phyloP scores from a whole-genome alignment of 1,140 invertebrate species.

The Bacillus rossius region DNA sequence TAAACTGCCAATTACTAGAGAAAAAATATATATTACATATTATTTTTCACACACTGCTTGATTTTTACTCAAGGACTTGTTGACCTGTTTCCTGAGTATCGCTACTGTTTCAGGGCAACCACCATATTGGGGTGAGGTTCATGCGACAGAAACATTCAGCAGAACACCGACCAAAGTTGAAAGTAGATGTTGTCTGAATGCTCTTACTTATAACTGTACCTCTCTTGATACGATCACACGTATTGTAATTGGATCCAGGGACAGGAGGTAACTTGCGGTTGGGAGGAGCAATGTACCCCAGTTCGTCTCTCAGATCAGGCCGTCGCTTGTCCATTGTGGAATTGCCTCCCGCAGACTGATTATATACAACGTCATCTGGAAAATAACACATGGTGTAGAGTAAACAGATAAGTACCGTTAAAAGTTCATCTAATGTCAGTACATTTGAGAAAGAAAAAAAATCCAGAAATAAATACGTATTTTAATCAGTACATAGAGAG shows the following conservation, averaged over 20 bases:
- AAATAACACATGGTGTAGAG: neutral
- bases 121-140: too few species aligned
- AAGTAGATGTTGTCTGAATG: too few species aligned
- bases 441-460: neutral
- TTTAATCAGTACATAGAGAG: too few species aligned
- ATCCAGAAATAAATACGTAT: neutral
- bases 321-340: slow-evolving; percentile 80
- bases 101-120: too few species aligned
- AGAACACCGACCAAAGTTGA: too few species aligned
- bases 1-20: too few species aligned
- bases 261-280: slow-evolving; percentile 87
- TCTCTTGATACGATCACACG: slow-evolving; percentile 88
- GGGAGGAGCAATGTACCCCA: slow-evolving; percentile 87
- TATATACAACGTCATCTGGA: slow-evolving; percentile 84
- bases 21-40: too few species aligned
- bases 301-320: slow-evolving; percentile 77
- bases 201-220: slow-evolving; percentile 85
- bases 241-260: slow-evolving; percentile 88
- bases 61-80: too few species aligned
- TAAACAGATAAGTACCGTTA: neutral
- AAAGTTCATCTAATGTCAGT: neutral
- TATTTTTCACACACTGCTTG: too few species aligned
- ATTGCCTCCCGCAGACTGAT: slow-evolving; percentile 63
- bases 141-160: too few species aligned
- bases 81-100: too few species aligned